Conservation (phyloP, 2,888 invertebrate species). For the Sinohyriopsis cumingii region DNA sequence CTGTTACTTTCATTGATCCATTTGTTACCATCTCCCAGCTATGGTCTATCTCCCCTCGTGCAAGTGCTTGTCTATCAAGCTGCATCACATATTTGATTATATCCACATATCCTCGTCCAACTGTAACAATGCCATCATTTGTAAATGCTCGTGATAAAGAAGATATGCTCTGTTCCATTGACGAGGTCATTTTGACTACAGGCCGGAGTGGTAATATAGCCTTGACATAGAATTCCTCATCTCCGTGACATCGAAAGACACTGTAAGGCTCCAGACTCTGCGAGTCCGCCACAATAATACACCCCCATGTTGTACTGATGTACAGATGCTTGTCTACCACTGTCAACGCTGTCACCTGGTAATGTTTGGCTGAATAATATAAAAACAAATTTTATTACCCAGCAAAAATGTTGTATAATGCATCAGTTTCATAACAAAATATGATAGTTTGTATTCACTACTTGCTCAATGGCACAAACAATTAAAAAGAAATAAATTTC, state of each 20-base stretch:
- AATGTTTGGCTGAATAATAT: constrained; percentile 64
- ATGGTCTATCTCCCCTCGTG: constrained; percentile 17
- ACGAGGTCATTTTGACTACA: constrained; percentile 5
- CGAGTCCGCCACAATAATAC: constrained; percentile 90
- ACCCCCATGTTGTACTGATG: constrained; percentile 96
- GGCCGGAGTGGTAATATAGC: constrained; percentile 49
- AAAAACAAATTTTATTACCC: background rate
- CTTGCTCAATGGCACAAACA: too few relatives aligned
- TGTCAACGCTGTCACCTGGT: constrained; percentile 82
- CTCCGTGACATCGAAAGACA: constrained; percentile 80
- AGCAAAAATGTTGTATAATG: too few relatives aligned
- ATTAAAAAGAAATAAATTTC: too few relatives aligned
- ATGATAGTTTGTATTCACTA: too few relatives aligned
- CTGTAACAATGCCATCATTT: constrained; percentile 47
- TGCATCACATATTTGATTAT: constrained; percentile 35
- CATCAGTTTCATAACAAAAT: too few relatives aligned
- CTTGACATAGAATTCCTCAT: constrained; percentile 57
- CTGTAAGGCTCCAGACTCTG: constrained; percentile 87
- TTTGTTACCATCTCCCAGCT: constrained; percentile 17
- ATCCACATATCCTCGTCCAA: constrained; percentile 58
- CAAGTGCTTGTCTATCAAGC: constrained; percentile 14
- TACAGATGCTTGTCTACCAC: constrained; percentile 79
- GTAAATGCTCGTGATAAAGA: constrained; percentile 6
- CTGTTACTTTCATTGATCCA: constrained; percentile 10
- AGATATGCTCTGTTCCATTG: constrained; percentile 7